Evolutionary conservation across 2,113 vertebrate genomes (phyloP).

Genomic region (Aptenodytes patagonicus): DNA sequence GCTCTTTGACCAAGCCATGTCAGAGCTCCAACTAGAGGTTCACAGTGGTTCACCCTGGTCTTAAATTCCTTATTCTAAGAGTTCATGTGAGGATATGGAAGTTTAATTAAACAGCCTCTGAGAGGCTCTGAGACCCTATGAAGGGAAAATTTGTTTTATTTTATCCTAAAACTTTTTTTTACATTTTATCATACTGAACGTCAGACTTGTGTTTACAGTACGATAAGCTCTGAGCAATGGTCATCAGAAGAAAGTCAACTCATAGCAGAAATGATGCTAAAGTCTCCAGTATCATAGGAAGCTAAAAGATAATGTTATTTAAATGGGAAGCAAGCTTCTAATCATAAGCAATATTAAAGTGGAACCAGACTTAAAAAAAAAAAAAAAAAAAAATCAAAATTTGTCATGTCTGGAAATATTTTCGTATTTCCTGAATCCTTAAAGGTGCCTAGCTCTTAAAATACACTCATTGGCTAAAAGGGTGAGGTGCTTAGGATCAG

Average conservation of each 20-base stretch:
- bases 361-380: neutral
- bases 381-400: neutral
- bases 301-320: neutral
- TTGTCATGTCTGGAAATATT: neutral
- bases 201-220: rapidly evolving
- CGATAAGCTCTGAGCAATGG: neutral
- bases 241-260: neutral
- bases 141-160: neutral
- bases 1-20: neutral
- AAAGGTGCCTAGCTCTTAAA: neutral
- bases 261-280: neutral
- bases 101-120: neutral
- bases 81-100: neutral
- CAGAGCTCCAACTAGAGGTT: neutral
- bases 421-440: rapidly evolving
- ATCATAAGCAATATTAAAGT: neutral
- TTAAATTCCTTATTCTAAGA: neutral
- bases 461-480: neutral
- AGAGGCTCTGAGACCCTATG: neutral
- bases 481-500: neutral
- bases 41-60: neutral
- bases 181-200: neutral
- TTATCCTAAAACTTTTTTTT: neutral
- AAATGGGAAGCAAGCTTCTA: neutral
- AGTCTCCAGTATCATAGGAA: neutral